phyloP scores from a whole-genome alignment of 2,113 vertebrate genomes.

The Taurulus bubalis region DNA sequence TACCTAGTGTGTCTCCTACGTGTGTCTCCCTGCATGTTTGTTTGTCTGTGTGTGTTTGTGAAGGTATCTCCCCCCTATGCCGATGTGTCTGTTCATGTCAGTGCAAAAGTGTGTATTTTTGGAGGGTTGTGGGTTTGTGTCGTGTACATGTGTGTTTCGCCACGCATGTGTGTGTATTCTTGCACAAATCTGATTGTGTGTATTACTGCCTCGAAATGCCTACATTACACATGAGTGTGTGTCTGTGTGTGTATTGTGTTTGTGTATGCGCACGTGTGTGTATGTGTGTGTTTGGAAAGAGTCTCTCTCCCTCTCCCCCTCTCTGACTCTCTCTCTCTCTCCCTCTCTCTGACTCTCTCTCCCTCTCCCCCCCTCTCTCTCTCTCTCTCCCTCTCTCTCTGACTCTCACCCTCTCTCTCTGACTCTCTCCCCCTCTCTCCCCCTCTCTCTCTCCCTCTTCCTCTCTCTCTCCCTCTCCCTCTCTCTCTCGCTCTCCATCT shows the following conservation, averaged over 20 bases:
- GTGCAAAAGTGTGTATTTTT: constrained; percentile 5
- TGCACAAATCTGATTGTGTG: neutral
- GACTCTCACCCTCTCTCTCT: no score
- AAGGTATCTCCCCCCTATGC: neutral
- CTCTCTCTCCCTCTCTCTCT: neutral
- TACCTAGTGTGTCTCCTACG: no score
- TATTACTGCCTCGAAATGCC: neutral
- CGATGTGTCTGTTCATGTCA: constrained; percentile 9
- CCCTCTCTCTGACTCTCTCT: no score
- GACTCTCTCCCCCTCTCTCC: no score
- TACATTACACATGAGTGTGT: constrained; percentile 18
- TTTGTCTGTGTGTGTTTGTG: neutral
- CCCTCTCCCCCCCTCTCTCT: constrained; percentile 33
- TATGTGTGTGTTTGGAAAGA: constrained; percentile 46
- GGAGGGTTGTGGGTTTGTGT: neutral
- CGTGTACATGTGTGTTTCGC: neutral
- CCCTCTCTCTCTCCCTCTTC: constrained; percentile 9
- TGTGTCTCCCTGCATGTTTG: constrained; percentile 12
- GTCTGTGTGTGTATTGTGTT: constrained; percentile 3
- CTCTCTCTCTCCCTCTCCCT: no score
- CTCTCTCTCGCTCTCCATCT: constrained; percentile 28
- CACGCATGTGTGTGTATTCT: neutral
- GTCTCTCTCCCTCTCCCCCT: constrained; percentile 42
- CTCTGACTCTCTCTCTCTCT: no score
- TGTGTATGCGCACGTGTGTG: neutral